Evolutionary conservation across 1,140 invertebrate genomes (phyloP).

Genomic region (Drosophila oshimai): DNA sequence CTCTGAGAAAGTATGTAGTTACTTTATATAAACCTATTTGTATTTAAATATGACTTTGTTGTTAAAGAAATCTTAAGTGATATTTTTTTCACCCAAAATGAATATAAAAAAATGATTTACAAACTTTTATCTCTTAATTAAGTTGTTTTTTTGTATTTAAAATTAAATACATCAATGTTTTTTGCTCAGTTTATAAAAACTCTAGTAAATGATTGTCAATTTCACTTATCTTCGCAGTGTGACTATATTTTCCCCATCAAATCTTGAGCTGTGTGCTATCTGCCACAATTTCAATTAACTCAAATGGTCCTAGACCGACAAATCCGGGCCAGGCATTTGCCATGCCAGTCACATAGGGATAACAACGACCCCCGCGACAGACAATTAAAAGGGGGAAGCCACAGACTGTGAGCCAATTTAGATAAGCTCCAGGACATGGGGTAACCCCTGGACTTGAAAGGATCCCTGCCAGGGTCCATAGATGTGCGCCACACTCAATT

Average conservation of each 20-base stretch:
- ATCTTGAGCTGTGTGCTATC: conserved; percentile 33
- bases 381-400: conserved; percentile 59
- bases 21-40: too few relatives aligned
- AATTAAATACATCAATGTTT: too few relatives aligned
- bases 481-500: conserved; percentile 54
- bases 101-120: too few relatives aligned
- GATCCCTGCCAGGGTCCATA: background rate
- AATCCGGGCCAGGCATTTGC: conserved; percentile 24
- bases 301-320: conserved; percentile 17
- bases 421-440: conserved; percentile 57
- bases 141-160: too few relatives aligned
- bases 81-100: too few relatives aligned
- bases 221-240: conserved; percentile 11
- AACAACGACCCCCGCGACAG: conserved; percentile 5
- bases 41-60: too few relatives aligned
- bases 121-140: too few relatives aligned
- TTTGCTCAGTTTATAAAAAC: background rate
- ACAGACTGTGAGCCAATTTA: conserved; percentile 65
- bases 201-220: background rate
- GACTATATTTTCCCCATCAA: conserved; percentile 12
- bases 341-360: conserved; percentile 52
- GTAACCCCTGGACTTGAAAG: background rate
- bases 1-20: too few relatives aligned
- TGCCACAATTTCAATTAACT: conserved; percentile 62
- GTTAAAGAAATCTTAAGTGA: too few relatives aligned